A percentile compares a stretch with the other conserved stretches of the same genome.
These are phyloP conservation scores for Piscicola geometra DNA, from an alignment of 2,888 invertebrate genomes.

Conservation along the genomic window DNA sequence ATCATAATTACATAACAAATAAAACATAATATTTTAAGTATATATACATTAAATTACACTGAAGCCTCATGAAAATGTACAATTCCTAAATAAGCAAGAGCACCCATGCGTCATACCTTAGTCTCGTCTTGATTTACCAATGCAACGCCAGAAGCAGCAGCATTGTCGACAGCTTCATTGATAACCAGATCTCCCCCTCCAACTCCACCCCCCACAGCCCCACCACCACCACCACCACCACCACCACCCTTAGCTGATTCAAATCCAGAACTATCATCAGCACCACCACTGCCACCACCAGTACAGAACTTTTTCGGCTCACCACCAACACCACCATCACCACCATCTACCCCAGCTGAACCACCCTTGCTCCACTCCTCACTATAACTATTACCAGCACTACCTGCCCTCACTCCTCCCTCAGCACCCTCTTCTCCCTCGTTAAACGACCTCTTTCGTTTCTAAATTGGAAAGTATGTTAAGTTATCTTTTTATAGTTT, in stretches of 20 bases:
- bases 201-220: neutral
- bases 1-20: no score
- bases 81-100: no score
- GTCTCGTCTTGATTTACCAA: no score
- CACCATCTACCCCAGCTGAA: neutral
- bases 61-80: no score
- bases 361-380: neutral
- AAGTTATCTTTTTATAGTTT: no score
- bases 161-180: neutral
- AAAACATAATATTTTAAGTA: no score
- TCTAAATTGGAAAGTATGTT: no score
- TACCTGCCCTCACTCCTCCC: neutral
- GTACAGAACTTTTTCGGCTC: neutral
- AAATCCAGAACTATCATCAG: neutral
- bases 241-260: neutral
- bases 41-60: no score
- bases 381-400: neutral
- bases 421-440: neutral
- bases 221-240: neutral
- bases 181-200: neutral
- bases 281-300: neutral
- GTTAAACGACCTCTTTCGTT: neutral
- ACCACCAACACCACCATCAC: conserved; percentile 1
- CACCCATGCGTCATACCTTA: no score
- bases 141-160: no score